Base-by-base conservation (phyloP, 2,888 invertebrate genomes). In the Colletes collaris region DNA sequence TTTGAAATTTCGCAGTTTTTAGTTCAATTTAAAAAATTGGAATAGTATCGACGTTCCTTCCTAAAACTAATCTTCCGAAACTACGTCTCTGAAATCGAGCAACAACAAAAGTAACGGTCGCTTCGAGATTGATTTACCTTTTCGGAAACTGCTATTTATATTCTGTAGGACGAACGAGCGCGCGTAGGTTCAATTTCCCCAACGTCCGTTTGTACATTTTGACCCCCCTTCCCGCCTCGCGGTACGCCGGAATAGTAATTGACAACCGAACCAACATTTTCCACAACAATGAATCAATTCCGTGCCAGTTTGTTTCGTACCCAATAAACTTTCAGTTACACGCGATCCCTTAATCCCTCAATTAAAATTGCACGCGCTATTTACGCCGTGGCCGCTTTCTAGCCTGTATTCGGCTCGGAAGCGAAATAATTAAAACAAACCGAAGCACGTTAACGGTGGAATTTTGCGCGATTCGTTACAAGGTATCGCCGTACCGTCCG, bases 291-390 rank as follows among this genome's bases (percentile, higher is more conserved):
- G 50, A 16, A 40, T 11, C 44, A 2, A 19, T 60, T 13, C 11
- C 3, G 11, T 7, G n/a, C 13, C 2, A 5, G 19, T 64, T 63
- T 37, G 44, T 52, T 63, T 4, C n/a, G n/a, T 59, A 11, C 5
- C 1, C 16, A 27, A 58, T 46, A 16, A 35, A 55, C 37, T 59
- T 49, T 53, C 44, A 7, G 11, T 16, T 19, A 13, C 49, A 37
- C 37, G 11, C 11, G 37, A 7, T 11, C 56, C 56, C 7, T 19
- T n/a, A 49, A 50, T 40, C 8, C 16, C n/a, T 19, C 76, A 62
- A 56, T 76, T 76, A 76, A 76, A 76, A 66, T 60, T 52, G 7
- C 13, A 4, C 53, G 13, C 40, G 64, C 35, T 16, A 35, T 74
- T 59, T 53, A 46, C 52, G 50, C 52, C 11, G 7, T 3, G 8